Base-by-base conservation (phyloP, 2,888 invertebrate genomes). In the Deilephila porcellus region DNA sequence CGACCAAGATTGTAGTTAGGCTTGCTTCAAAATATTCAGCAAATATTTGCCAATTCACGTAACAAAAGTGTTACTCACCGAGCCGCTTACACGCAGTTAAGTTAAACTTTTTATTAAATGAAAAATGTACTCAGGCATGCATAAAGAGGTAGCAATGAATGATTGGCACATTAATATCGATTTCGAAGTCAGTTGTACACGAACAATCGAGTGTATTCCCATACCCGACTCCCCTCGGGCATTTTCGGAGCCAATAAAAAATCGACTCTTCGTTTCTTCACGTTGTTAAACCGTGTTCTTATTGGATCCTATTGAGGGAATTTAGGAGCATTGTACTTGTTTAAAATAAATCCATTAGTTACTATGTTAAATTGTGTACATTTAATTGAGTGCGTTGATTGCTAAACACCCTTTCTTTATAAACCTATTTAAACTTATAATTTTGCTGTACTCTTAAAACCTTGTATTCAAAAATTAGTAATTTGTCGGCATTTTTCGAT, bases 171-270 rank as follows among this genome's bases (percentile, higher is more conserved):
- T 73, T 73, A 70, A 70, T 73, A 73, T 73, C 52, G 70, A 52
- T 34, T 72, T 63, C 32, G 62, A 56, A 71, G 70, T 59, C 67
- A 73, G 67, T 74, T 72, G 74, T 71, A 76, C 77, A 74, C 73
- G 78, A 79, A 78, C 79, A 80, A 79, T 79, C 75, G 63, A 63
- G 63, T 63, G 53, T 62, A 62, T 72, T 64, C 63, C 34, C 62
- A 76, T 81, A 80, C 77, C 77, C 76, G 60, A 79, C 78, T 81
- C 79, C 80, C 86, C 83, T 81, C 77, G 78, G 83, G 85, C 83
- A 81, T 79, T 81, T 80, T 76, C 77, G 77, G 76, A 77, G 76
- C 78, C 81, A 79, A 83, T 81, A 83, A 85, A 84, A 82, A 80
- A 77, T 71, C 73, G 73, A 73, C 60, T 72, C 71, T 78, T 80